These are phyloP conservation scores for Metalampra italica DNA, from an alignment of 2,888 invertebrate species.

Conservation along the genomic window DNA sequence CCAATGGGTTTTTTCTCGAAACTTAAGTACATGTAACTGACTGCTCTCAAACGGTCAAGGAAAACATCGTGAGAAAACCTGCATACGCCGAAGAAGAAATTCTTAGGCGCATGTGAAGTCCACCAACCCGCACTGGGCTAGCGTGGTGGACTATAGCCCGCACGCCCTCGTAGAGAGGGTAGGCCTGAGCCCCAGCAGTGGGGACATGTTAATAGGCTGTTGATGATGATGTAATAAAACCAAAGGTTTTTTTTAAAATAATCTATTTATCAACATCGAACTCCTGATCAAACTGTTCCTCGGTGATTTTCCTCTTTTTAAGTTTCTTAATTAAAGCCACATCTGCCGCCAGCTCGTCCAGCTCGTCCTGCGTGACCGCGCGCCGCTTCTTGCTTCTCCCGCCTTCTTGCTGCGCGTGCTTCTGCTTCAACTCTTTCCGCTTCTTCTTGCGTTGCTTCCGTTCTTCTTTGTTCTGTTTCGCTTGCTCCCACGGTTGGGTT, in stretches of 20 bases:
- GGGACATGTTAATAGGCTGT: too few relatives aligned
- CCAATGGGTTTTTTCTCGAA: too few relatives aligned
- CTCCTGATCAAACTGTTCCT: slow-evolving; percentile 82
- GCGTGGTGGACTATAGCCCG: too few relatives aligned
- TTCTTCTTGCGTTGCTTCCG: slow-evolving; percentile 80
- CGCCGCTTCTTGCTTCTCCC: slow-evolving; percentile 40
- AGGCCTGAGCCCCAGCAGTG: too few relatives aligned
- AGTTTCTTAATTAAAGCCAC: slow-evolving; percentile 90
- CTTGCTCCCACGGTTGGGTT: slow-evolving; percentile 87
- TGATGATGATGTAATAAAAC: too few relatives aligned
- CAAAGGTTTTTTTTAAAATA: neutral
- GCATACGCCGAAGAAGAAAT: too few relatives aligned
- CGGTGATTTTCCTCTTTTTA: slow-evolving; percentile 88
- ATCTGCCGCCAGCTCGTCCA: slow-evolving; percentile 88
- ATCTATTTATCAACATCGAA: slow-evolving; percentile 63
- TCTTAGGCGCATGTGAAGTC: too few relatives aligned
- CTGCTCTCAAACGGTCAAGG: too few relatives aligned
- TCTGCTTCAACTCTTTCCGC: slow-evolving; percentile 78
- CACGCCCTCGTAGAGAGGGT: too few relatives aligned
- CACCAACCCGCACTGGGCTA: too few relatives aligned
- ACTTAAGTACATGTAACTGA: too few relatives aligned
- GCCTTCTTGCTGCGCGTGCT: slow-evolving; percentile 19
- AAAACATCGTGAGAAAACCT: too few relatives aligned
- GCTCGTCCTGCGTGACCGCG: slow-evolving; percentile 83
- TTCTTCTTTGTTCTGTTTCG: slow-evolving; percentile 84